Evolutionary conservation across 1,140 invertebrate species (phyloP), one percentile per base, ranked within the genome.

Genomic region (Ips typographus): DNA sequence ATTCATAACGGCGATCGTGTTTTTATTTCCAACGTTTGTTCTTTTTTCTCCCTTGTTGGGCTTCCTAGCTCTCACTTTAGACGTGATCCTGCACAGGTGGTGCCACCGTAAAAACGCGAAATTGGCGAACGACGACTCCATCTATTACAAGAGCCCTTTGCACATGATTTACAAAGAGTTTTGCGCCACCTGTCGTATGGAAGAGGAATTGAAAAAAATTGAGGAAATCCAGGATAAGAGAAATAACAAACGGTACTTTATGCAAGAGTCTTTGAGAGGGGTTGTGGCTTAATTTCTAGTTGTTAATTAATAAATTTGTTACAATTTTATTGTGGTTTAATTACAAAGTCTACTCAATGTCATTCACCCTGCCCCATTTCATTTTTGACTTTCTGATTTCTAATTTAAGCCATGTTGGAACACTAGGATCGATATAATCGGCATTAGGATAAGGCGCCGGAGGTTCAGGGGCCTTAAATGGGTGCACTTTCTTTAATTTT

Each of bases 401-500:
- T 0, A 86, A 78, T 76, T 85, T 90, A 38, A 91, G 78, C 94
- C 94, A 97, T 1, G 88, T 88, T 1, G 94, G 93, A 73, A 86
- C 82, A 55, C 80, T 77, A 3, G 76, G 77, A 2, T 84, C 81
- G n/a, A 89, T 80, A 8, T 81, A 77, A 69, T 90, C 83, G 7
- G 90, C 90, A 77, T 91, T 91, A 5, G 93, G 96, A 80, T 89
- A 95, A 67, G 85, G 88, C 0, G 87, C 76, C 8, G 86, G 83
- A 36, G 84, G 81, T 53, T 88, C 83, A 1, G 89, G 88, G 3
- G 83, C 85, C 69, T 90, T 84, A 76, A 98, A 96, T 0, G 95
- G 95, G 85, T 95, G 86, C 39, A 89, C 85, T 56, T 86, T 86
- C 76, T 91, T 90, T 64, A 98, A 78, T 79, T 94, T 93, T 47